Percentiles rank a stretch among this genome's conserved stretches.
These are phyloP conservation scores for Melanotaenia trifasciata DNA, from an alignment of 2,797 vertebrate genomes.

Conservation along the genomic window DNA sequence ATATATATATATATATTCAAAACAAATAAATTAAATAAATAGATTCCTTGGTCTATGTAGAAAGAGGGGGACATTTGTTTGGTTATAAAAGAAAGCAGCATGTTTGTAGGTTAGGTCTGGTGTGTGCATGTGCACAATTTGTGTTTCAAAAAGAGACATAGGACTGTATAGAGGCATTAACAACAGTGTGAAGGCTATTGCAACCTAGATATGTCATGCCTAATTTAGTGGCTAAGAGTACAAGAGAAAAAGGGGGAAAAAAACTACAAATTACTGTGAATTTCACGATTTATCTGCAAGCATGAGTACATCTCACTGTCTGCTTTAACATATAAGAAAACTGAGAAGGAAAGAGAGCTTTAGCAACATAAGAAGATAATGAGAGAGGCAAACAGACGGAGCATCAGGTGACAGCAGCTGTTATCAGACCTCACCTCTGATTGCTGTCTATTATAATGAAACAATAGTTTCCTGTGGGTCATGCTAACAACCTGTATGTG, in stretches of 20 bases:
- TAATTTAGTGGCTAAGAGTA: constrained; percentile 80
- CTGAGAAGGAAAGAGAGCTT: constrained; percentile 15
- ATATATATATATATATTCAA: constrained; percentile 39
- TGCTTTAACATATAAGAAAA: constrained; percentile 26
- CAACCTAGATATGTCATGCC: constrained; percentile 83
- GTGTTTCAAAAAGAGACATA: constrained; percentile 61
- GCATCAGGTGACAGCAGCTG: constrained; percentile 76
- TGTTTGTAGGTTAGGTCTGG: constrained; percentile 13
- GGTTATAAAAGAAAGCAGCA: constrained; percentile 28
- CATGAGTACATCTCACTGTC: constrained; percentile 22
- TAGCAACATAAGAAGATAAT: constrained; percentile 1
- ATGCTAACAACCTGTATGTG: constrained; percentile 76
- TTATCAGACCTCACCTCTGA: constrained; percentile 91
- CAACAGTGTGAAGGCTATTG: constrained; percentile 70
- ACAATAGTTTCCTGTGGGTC: constrained; percentile 78
- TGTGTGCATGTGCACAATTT: constrained; percentile 23
- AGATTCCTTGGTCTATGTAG: constrained; percentile 32
- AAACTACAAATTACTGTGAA: constrained; percentile 63
- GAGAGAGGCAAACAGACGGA: constrained; percentile 55
- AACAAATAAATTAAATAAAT: constrained; percentile 40
- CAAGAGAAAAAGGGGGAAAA: constrained; percentile 56
- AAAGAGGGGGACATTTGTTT: constrained; percentile 37
- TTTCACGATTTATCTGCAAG: constrained; percentile 54
- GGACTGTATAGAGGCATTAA: constrained; percentile 59
- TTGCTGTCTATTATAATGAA: constrained; percentile 87